phyloP scores from a whole-genome alignment of 64 coral and sea anemone genomes.

The Montipora sp. region DNA sequence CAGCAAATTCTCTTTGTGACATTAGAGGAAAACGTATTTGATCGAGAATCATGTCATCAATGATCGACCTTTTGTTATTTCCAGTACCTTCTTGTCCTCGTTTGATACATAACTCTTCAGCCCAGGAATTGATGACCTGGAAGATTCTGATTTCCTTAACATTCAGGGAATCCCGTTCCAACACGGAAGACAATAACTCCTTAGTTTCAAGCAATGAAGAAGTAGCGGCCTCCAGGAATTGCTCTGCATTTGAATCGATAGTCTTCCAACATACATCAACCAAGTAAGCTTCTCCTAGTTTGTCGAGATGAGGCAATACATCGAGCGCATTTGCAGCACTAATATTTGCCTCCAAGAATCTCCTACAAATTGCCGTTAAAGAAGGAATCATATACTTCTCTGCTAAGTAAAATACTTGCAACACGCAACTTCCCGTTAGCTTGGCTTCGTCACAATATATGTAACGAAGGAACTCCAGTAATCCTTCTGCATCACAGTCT shows the following conservation, averaged over 20 bases:
- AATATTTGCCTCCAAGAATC: conserved; percentile 2
- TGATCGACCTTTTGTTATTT: not conserved
- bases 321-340: conserved; percentile 1
- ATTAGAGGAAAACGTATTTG: conserved; percentile 3
- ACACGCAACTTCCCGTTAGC: conserved; percentile 7
- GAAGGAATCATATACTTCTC: conserved; percentile 13
- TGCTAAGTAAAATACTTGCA: conserved; percentile 30
- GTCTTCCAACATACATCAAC: not conserved
- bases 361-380: not conserved
- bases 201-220: not conserved
- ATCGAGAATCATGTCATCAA: not conserved
- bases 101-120: not conserved
- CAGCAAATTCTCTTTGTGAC: not conserved
- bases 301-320: not conserved
- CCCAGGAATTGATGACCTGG: not conserved
- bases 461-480: conserved; percentile 23
- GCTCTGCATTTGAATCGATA: not conserved
- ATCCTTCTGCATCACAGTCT: conserved; percentile 14
- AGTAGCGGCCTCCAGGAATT: not conserved
- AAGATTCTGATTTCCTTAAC: not conserved
- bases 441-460: not conserved
- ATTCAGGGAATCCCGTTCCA: not conserved
- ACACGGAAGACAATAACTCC: not conserved
- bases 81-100: not conserved
- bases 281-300: not conserved